Evolutionary conservation across 92 coral and sea anemone species (phyloP).

Genomic region (Epizoanthus illoricatus): DNA sequence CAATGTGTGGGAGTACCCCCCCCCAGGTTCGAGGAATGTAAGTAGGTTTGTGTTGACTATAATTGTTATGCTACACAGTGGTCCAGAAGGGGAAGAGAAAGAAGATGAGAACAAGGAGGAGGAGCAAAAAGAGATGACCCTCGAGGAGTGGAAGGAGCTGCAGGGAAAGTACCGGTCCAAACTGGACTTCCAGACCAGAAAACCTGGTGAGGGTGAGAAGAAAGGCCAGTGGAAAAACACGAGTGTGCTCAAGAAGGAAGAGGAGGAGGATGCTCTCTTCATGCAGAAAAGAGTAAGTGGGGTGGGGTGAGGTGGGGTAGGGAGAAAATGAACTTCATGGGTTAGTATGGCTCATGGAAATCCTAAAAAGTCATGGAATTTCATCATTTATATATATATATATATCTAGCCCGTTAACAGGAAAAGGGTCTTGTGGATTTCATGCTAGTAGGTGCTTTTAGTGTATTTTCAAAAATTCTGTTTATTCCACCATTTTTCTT

Average conservation of each 20-base stretch:
- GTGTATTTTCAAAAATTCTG: too few relatives aligned
- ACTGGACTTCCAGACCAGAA: slow-evolving; percentile 75
- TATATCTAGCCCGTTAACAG: too few relatives aligned
- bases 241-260: slow-evolving; percentile 64
- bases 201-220: slow-evolving; percentile 97
- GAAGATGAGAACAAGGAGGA: slow-evolving; percentile 69
- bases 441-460: too few relatives aligned
- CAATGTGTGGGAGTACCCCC: too few relatives aligned
- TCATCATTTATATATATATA: too few relatives aligned
- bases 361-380: too few relatives aligned
- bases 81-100: slow-evolving; percentile 59
- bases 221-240: slow-evolving; percentile 98
- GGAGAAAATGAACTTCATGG: too few relatives aligned
- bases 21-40: too few relatives aligned
- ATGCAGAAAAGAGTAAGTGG: slow-evolving; percentile 58
- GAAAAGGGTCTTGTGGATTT: too few relatives aligned
- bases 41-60: not conserved
- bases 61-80: slow-evolving; percentile 17
- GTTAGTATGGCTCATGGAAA: too few relatives aligned
- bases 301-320: too few relatives aligned
- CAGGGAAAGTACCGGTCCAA: slow-evolving; percentile 78
- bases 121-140: slow-evolving; percentile 80
- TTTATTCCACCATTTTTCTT: too few relatives aligned
- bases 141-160: slow-evolving; percentile 87
- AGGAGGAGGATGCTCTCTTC: slow-evolving; percentile 58